Evolutionary conservation across 2,888 invertebrate genomes (phyloP).

Genomic region (Lampropteryx suffumata): DNA sequence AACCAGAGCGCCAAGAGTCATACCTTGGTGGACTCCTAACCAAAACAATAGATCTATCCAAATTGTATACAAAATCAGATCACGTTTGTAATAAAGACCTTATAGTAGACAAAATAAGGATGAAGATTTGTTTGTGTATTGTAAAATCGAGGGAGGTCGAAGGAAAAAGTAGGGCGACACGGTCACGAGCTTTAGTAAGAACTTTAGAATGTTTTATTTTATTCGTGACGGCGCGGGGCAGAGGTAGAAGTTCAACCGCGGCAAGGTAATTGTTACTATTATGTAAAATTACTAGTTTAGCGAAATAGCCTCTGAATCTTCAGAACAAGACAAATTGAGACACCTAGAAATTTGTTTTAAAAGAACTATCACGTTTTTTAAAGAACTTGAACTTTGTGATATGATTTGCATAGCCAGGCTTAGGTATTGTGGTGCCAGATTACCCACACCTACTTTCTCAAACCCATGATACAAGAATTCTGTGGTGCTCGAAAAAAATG

Average conservation of each 20-base stretch:
- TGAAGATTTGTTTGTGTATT: constrained; percentile 28
- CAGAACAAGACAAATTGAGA: not conserved
- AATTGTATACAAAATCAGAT: constrained; percentile 35
- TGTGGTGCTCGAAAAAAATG: too few relatives aligned
- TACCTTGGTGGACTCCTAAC: constrained; percentile 41
- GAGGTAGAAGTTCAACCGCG: constrained; percentile 54
- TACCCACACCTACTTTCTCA: too few relatives aligned
- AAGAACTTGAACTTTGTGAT: too few relatives aligned
- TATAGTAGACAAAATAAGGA: constrained; percentile 39
- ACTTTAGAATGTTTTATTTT: constrained; percentile 43
- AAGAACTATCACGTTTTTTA: too few relatives aligned
- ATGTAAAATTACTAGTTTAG: constrained; percentile 52
- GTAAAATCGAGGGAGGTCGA: constrained; percentile 39
- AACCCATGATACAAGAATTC: too few relatives aligned
- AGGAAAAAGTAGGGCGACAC: constrained; percentile 61
- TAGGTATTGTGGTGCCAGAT: too few relatives aligned
- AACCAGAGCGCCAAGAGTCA: constrained; percentile 37
- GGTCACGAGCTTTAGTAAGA: constrained; percentile 56
- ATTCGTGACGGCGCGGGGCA: constrained; percentile 58
- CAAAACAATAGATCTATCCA: constrained; percentile 38
- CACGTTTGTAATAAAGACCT: constrained; percentile 36
- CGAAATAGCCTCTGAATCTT: constrained; percentile 25
- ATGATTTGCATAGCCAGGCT: too few relatives aligned
- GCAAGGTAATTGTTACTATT: constrained; percentile 55
- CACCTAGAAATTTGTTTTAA: too few relatives aligned